A percentile compares a stretch with the other conserved stretches of the same genome.
Evolutionary conservation across 2,113 vertebrate species (phyloP).

Genomic region (Pampusana beccarii): DNA sequence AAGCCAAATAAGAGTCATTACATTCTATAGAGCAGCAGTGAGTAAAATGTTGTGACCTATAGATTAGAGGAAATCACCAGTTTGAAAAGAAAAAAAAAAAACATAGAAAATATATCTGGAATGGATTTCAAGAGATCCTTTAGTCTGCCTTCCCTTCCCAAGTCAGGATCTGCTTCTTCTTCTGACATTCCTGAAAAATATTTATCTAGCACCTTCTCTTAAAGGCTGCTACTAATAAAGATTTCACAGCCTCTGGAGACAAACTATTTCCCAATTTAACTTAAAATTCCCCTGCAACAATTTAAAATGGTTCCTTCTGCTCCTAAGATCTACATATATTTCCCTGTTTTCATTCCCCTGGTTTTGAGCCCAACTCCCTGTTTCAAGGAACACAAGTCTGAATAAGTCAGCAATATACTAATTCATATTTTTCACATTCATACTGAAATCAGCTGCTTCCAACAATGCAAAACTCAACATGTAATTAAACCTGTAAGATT

Average conservation of each 20-base stretch:
- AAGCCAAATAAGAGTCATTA: not conserved
- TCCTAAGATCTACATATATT: not conserved
- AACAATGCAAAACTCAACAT: slow-evolving; percentile 13
- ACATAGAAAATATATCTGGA: not conserved
- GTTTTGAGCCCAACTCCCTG: not conserved
- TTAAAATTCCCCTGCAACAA: not conserved
- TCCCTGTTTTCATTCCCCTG: not conserved
- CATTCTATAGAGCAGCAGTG: not conserved
- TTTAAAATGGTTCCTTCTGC: not conserved
- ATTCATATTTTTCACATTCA: slow-evolving; percentile 21
- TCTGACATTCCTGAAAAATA: not conserved
- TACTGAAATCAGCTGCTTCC: slow-evolving; percentile 25
- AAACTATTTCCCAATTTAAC: not conserved
- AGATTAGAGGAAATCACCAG: not conserved
- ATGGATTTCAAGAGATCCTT: not conserved
- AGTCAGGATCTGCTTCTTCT: not conserved
- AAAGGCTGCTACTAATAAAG: not conserved
- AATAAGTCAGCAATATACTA: slow-evolving; percentile 1
- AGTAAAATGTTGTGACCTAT: not conserved
- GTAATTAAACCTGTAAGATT: slow-evolving; percentile 43
- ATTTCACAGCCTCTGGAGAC: not conserved
- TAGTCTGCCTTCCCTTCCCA: not conserved
- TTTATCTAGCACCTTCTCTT: not conserved
- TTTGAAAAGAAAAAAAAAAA: not conserved
- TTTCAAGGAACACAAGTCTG: slow-evolving; percentile 15